Conservation (phyloP, 2,888 invertebrate species). For the Amphipyra tragopoginis region DNA sequence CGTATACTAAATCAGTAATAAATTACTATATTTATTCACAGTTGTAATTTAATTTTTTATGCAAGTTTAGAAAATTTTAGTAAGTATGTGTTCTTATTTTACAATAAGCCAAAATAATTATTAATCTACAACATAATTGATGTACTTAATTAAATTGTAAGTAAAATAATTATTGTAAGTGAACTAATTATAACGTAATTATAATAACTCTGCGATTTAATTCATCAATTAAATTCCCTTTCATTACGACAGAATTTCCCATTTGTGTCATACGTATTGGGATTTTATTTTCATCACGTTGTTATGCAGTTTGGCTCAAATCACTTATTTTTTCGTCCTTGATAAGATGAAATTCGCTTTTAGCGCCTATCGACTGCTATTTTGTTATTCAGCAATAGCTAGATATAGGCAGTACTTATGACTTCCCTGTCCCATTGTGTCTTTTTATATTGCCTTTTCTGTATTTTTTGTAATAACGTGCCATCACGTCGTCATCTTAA, state of each 20-base stretch:
- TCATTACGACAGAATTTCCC: conserved; percentile 1
- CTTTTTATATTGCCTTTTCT: no score
- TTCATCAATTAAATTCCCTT: conserved; percentile 15
- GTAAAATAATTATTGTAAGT: conserved; percentile 43
- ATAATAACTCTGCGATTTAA: conserved; percentile 13
- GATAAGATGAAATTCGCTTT: no score
- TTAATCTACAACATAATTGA: conserved; percentile 29
- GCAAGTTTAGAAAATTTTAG: conserved; percentile 2
- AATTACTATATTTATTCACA: conserved; percentile 33
- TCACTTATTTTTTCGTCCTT: not conserved
- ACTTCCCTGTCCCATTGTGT: no score
- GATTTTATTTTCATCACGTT: not conserved
- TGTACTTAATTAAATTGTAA: conserved; percentile 55
- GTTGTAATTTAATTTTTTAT: conserved; percentile 5
- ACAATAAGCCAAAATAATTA: conserved; percentile 43
- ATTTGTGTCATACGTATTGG: not conserved
- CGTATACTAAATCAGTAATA: conserved; percentile 17
- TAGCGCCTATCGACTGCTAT: no score
- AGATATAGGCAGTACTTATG: no score
- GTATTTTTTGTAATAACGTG: no score
- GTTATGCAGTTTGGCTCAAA: not conserved
- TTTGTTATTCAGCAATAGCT: no score
- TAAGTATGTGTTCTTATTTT: conserved; percentile 26
- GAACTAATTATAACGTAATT: conserved; percentile 35
- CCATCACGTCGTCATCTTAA: no score